Evolutionary conservation across 1,140 invertebrate species (phyloP), one percentile per base, ranked within the genome.

Genomic region (Theocolax elegans): DNA sequence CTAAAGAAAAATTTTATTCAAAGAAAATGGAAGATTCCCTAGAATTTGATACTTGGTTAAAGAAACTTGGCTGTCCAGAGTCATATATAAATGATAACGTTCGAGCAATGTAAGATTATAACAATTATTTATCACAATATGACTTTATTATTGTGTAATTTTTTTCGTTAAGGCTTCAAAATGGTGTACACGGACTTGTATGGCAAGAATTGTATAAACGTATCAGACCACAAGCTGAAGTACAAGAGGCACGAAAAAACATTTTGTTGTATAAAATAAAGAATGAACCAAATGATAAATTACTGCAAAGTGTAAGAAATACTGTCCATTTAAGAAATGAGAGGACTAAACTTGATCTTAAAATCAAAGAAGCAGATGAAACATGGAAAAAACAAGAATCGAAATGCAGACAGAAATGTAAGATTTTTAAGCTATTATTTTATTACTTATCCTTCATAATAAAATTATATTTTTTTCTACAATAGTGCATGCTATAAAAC

Each of bases 261-360:
- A 77, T 85, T 71, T 72, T 85, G 49, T 67, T 84, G 3, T 67
- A 83, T 53, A 76, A 79, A 70, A 67, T 85, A 19, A 79, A 74
- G 67, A 66, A 76, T 44, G 70, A 68, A 13, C 66, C 66, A 29
- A 72, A 79, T 40, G 73, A 76, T 56, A n/a, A 71, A 38, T 9
- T 48, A 15, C 77, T 83, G 25, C 49, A 83, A 23, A 77, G 72
- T 46, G 48, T 81, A 4, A 72, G 71, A 25, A 75, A 77, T 63
- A 76, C 74, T 17, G 56, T 67, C 35, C 60, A 75, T 38, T 15
- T 84, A 17, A 82, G 67, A 64, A 51, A 42, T 3, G 76, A 80
- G 27, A 71, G 68, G 66, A 54, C 62, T 51, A 62, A 68, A 54
- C 29, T 84, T 17, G 63, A 73, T 12, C 42, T 48, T 35, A 74